phyloP scores from a whole-genome alignment of 2,888 invertebrate species.

The Parochlus steinenii region DNA sequence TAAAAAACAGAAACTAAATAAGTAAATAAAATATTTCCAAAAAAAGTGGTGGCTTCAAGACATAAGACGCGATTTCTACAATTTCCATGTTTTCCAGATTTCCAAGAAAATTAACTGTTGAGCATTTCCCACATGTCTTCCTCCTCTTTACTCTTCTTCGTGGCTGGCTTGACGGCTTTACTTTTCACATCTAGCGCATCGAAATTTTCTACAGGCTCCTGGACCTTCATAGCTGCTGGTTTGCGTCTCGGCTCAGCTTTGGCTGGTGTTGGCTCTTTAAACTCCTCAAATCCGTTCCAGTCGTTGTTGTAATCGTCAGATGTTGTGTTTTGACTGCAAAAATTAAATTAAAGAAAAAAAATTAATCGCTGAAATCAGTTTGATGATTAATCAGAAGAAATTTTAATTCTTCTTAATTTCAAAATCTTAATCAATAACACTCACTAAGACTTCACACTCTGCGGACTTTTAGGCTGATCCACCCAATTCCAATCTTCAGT shows the following conservation, averaged over 20 bases:
- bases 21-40: no score
- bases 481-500: conserved; percentile 28
- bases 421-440: conserved; percentile 1
- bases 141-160: conserved; percentile 34
- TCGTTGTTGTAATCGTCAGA: conserved; percentile 19
- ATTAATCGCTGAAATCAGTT: no score
- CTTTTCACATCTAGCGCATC: conserved; percentile 27
- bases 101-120: conserved; percentile 40
- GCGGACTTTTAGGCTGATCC: conserved; percentile 16
- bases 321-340: conserved; percentile 13
- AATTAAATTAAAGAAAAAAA: conserved; percentile 1
- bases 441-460: conserved; percentile 12
- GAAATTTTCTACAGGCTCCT: conserved; percentile 24
- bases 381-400: background rate
- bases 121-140: conserved; percentile 44
- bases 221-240: conserved; percentile 19
- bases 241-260: conserved; percentile 16
- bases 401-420: background rate
- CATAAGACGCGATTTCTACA: no score
- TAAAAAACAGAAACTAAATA: no score
- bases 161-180: conserved; percentile 19
- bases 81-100: no score
- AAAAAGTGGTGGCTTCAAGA: no score
- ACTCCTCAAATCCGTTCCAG: conserved; percentile 26
- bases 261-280: conserved; percentile 1